Base-by-base conservation (phyloP, 2,888 invertebrate species). In the Cryptocheilus praepositus region DNA sequence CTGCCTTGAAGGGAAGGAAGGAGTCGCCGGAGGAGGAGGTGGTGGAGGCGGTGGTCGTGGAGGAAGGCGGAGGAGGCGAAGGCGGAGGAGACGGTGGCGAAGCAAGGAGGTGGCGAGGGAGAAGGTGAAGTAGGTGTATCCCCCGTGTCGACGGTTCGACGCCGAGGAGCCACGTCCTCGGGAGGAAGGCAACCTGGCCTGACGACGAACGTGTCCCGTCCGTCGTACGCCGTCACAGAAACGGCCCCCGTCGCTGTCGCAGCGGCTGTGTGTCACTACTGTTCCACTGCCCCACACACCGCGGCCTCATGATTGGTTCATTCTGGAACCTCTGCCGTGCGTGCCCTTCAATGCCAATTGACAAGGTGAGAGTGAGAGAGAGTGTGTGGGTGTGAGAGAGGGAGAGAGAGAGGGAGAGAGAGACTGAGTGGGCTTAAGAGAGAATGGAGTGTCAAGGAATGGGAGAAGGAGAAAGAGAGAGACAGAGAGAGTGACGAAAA, bases 321-420 rank as follows among this genome's bases (percentile, higher is more conserved):
- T 96, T 97, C 92, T 96, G 96, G 96, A 97, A 96, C 92, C 92
- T 97, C 92, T 97, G 97, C 92, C 95, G 96, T 91, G 96, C 96
- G 92, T 97, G 97, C 92, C 97, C 96, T 90, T 96, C 96, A 91
- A 96, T 96, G 96, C 96, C 96, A 90, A 95, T 96, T 90, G 97
- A 96, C 92, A 96, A 96, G 96, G 97, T 97, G 91, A 92, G 91
- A 72, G 45, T 67, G 11, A 28, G 13, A 55, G 19, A 62, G 25
- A 11, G 16, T 5, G 36, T 16, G 18, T 43, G 18, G 11, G n/a
- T 5, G 28, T 22, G 25, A n/a, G 15, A n/a, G 28, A 36, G 36
- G 11, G 49, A 11, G 18, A 49, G 18, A 49, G 49, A 49, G 16
- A 49, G n/a, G 16, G 49, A 49, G 16, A 49, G 11, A 49, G 16